These are phyloP conservation scores for Dallia pectoralis DNA, from an alignment of 2,797 vertebrate genomes.

Conservation along the genomic window DNA sequence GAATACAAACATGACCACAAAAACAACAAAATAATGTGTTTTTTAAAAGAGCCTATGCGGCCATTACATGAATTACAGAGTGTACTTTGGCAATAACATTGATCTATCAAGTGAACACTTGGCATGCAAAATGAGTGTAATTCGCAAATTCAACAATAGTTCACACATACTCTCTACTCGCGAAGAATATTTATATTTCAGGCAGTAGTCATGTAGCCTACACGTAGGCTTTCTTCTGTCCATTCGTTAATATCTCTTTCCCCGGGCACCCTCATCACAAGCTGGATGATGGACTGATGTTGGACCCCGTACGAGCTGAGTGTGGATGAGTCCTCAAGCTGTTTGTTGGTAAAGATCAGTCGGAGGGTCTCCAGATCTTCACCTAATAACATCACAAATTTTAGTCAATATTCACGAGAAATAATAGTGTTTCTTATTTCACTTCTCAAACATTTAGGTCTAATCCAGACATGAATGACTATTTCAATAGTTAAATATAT, in stretches of 20 bases:
- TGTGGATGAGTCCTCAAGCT: constrained; percentile 30
- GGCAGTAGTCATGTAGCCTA: no score
- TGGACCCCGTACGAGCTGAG: constrained; percentile 57
- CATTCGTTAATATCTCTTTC: constrained; percentile 23
- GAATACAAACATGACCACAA: no score
- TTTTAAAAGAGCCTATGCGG: neutral
- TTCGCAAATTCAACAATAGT: no score
- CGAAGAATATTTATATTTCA: no score
- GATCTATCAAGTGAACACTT: neutral
- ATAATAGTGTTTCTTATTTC: neutral
- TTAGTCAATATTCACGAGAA: neutral
- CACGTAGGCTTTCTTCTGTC: neutral
- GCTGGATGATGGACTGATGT: constrained; percentile 54
- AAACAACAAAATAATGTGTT: no score
- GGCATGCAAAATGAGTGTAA: no score
- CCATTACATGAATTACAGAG: neutral
- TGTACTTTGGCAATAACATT: neutral
- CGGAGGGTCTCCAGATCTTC: constrained; percentile 17
- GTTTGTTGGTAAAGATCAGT: constrained; percentile 56
- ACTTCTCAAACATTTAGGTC: neutral
- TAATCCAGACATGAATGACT: neutral
- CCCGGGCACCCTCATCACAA: constrained; percentile 62
- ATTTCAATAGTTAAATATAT: neutral
- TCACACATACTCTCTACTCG: no score
- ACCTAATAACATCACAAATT: constrained; percentile 13